These are phyloP conservation scores for Bhutanitis thaidina DNA, from an alignment of 2,888 invertebrate genomes.

Conservation along the genomic window DNA sequence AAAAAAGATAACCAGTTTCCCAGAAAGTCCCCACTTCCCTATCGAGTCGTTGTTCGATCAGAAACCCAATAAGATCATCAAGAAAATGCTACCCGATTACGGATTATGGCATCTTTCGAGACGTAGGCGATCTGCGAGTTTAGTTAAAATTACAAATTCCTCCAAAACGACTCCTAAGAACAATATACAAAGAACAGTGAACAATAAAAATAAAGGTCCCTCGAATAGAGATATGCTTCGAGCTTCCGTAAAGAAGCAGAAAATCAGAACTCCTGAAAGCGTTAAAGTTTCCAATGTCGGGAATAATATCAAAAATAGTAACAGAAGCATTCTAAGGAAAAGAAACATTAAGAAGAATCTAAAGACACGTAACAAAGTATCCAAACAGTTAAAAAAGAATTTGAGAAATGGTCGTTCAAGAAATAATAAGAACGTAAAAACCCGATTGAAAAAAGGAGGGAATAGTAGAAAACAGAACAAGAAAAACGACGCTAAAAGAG, in stretches of 20 bases:
- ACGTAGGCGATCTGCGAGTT: slow-evolving; percentile 33
- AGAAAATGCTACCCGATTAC: slow-evolving; percentile 43
- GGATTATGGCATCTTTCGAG: slow-evolving; percentile 26
- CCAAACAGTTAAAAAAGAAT: background rate
- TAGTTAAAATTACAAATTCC: background rate
- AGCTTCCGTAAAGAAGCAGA: background rate
- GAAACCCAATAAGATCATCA: slow-evolving; percentile 38
- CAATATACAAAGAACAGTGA: background rate
- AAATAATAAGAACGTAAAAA: background rate
- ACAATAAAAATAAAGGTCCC: too few species aligned
- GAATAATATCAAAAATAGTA: background rate
- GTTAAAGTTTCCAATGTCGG: background rate
- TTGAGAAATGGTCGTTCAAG: background rate
- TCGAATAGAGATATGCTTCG: background rate
- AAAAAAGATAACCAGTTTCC: slow-evolving; percentile 20
- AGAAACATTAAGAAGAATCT: background rate
- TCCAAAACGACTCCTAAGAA: background rate
- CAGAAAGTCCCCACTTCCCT: slow-evolving; percentile 46
- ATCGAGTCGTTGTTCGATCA: slow-evolving; percentile 24
- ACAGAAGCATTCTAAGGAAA: background rate
- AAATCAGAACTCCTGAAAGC: background rate
- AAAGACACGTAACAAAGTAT: background rate
- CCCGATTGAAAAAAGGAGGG: background rate
- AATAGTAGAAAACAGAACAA: background rate
- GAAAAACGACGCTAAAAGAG: background rate